A percentile compares a stretch with the other conserved stretches of the same genome.
These are phyloP conservation scores for Odontocolon sp. DNA, from an alignment of 2,888 invertebrate species.

Conservation along the genomic window DNA sequence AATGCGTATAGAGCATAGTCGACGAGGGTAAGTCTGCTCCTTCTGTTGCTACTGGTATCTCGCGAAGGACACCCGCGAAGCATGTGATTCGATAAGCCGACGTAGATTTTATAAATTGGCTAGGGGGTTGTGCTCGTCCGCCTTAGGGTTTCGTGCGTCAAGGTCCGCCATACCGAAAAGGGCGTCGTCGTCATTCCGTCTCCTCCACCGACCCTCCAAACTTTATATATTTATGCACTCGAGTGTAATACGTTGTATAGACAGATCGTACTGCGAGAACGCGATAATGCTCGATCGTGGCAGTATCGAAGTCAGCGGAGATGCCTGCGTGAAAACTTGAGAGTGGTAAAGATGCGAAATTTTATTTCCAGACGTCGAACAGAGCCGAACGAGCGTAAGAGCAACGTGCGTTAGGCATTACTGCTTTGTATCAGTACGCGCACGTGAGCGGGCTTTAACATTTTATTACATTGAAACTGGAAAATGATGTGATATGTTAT, in stretches of 20 bases:
- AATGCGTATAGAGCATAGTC: not conserved
- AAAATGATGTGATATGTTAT: not conserved
- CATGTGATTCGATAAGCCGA: constrained; percentile 61
- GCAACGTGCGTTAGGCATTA: constrained; percentile 21
- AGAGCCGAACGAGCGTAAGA: constrained; percentile 2
- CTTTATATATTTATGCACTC: constrained; percentile 48
- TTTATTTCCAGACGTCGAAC: constrained; percentile 24
- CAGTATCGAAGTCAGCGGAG: constrained; percentile 22
- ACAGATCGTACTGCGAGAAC: constrained; percentile 30
- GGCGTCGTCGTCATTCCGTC: constrained; percentile 5
- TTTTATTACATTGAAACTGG: constrained; percentile 29
- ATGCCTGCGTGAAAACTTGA: constrained; percentile 32
- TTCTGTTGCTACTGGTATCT: constrained; percentile 43
- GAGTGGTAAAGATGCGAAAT: too few species aligned
- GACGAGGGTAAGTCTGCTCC: not conserved
- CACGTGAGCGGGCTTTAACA: constrained; percentile 31
- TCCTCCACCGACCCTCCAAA: not conserved
- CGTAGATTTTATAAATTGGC: constrained; percentile 71
- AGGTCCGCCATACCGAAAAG: constrained; percentile 25
- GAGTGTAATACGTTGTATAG: constrained; percentile 37
- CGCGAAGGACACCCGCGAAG: constrained; percentile 56
- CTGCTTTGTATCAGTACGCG: constrained; percentile 22
- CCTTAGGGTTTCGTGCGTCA: constrained; percentile 37
- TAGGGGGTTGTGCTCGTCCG: constrained; percentile 46
- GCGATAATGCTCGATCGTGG: constrained; percentile 51